A percentile compares a stretch with the other conserved stretches of the same genome.
These are phyloP conservation scores for Oreonectes daqikongensis DNA, from an alignment of 2,797 vertebrate genomes.

Conservation along the genomic window DNA sequence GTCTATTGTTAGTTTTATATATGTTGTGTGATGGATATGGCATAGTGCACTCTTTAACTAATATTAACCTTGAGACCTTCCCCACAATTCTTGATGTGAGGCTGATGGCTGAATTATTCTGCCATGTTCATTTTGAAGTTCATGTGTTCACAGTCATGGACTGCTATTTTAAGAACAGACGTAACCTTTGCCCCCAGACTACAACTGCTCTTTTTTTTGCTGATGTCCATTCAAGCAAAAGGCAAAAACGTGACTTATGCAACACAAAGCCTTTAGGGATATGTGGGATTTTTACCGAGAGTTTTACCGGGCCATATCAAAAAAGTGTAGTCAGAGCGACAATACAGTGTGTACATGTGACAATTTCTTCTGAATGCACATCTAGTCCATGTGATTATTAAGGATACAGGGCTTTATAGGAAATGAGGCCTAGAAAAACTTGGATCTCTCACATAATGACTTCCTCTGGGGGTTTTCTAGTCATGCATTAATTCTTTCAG, in stretches of 20 bases:
- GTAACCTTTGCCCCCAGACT: constrained; percentile 25
- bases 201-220: constrained; percentile 6
- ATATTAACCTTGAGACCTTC: not conserved
- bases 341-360: not conserved
- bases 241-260: constrained; percentile 10
- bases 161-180: constrained; percentile 36
- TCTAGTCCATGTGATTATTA: not conserved
- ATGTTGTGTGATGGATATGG: not conserved
- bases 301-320: constrained; percentile 15
- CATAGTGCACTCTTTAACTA: not conserved
- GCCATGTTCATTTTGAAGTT: not conserved
- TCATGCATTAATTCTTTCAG: no score
- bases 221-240: constrained; percentile 17
- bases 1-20: not conserved
- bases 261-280: constrained; percentile 19
- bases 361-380: not conserved
- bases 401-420: not conserved
- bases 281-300: constrained; percentile 10
- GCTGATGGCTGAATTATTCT: not conserved
- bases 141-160: not conserved
- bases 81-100: not conserved
- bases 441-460: constrained; percentile 23
- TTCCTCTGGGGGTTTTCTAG: not conserved
- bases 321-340: no score
- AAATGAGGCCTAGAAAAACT: constrained; percentile 16